Base-by-base conservation (phyloP, 1,140 invertebrate genomes). In the Periplaneta americana region DNA sequence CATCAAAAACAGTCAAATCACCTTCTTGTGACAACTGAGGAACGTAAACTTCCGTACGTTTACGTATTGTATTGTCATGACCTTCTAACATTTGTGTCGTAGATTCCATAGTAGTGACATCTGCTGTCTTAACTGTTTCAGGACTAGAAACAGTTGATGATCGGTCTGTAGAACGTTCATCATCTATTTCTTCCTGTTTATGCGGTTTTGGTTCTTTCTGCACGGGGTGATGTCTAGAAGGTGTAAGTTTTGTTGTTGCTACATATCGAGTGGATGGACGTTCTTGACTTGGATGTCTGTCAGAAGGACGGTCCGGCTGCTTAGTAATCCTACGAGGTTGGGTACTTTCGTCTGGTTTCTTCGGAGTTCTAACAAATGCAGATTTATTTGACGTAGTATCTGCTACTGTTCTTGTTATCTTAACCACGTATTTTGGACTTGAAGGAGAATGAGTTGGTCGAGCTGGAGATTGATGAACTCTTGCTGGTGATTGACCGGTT, bases 61-160 rank as follows among this genome's bases (percentile, higher is more conserved):
- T 79, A 35, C 57, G 31, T 48, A 48, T 57, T 75, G 83, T 83
- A 77, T 37, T 36, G 34, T n/a, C 18, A 34, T 34, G 4, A 66
- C 11, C 28, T 66, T 8, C 48, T 28, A 8, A 78, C 76, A 78
- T 13, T 0, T 39, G 28, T 36, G 76, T 15, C 6, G 17, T 15
- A 22, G 22, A 34, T 36, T n/a, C 76, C 18, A 28, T 13, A 36
- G 76, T 78, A 9, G n/a, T 15, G 22, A 82, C 80, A 34, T 76
- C 80, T 77, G 80, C 82, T 18, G 81, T 82, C 66, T 81, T 83
- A 28, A 84, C 83, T 18, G 83, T 84, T 75, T 84, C 83, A 34
- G 83, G 83, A 33, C 83, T 84, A 0, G 83, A 84, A 13, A 81
- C 57, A 80, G 80, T 79, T 48, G 82, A 80, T 17, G 83, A 84